Percentiles rank a stretch among this genome's conserved stretches.
Conservation (phyloP, 1,140 invertebrate species). For the Helicorthomorpha holstii region DNA sequence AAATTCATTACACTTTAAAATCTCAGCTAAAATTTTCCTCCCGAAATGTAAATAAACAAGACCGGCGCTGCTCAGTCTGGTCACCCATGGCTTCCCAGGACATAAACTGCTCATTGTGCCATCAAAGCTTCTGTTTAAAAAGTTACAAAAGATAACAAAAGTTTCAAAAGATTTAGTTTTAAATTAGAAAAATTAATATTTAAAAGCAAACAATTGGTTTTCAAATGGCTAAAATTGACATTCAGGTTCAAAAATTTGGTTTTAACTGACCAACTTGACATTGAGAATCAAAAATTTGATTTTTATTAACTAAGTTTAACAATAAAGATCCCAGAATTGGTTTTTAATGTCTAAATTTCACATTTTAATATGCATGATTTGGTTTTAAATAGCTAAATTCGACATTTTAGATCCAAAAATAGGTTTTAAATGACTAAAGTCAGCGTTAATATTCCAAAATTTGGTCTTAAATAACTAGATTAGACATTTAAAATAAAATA, state of each 20-base stretch:
- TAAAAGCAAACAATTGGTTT: constrained; percentile 3
- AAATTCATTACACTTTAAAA: constrained; percentile 31
- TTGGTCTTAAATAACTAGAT: too few species aligned
- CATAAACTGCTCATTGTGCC: constrained; percentile 41
- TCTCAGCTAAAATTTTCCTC: constrained; percentile 46
- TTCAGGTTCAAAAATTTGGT: not conserved
- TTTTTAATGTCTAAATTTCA: not conserved
- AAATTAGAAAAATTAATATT: constrained; percentile 8
- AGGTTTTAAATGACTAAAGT: too few species aligned
- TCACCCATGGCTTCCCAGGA: constrained; percentile 34
- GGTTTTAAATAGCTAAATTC: not conserved
- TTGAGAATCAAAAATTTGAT: not conserved
- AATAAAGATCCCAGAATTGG: not conserved
- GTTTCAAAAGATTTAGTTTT: constrained; percentile 1
- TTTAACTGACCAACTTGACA: not conserved
- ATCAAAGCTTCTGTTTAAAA: constrained; percentile 39
- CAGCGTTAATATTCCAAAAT: too few species aligned
- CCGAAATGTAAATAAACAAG: constrained; percentile 87
- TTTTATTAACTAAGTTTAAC: not conserved
- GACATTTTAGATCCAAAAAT: too few species aligned
- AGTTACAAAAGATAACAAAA: constrained; percentile 1
- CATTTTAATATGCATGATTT: not conserved
- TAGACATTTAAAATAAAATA: too few species aligned
- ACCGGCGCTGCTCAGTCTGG: constrained; percentile 84
- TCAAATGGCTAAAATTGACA: not conserved